Conservation (phyloP, 2,888 invertebrate species). For the Pyrgus malvae region DNA sequence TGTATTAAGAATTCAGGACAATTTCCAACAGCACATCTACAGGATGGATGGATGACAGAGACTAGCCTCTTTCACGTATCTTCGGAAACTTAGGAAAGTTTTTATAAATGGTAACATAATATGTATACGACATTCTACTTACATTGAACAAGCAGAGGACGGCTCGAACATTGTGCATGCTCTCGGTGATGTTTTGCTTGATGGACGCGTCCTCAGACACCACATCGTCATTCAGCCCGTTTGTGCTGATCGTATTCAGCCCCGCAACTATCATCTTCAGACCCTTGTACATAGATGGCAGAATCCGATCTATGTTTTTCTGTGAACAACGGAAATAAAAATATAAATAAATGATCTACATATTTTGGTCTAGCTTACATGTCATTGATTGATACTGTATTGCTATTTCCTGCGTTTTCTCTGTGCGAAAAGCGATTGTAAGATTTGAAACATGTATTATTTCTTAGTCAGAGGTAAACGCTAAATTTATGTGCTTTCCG, state of each 20-base stretch:
- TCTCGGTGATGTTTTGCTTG: constrained; percentile 76
- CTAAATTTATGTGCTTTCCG: constrained; percentile 1
- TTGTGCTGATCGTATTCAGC: constrained; percentile 85
- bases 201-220: constrained; percentile 47
- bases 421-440: too few species aligned
- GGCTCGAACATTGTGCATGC: constrained; percentile 82
- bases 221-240: constrained; percentile 67
- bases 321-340: constrained; percentile 58
- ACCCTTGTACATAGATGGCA: constrained; percentile 84
- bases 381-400: too few species aligned
- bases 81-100: neutral
- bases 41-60: too few species aligned
- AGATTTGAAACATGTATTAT: neutral
- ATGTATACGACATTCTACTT: constrained; percentile 41
- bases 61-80: too few species aligned
- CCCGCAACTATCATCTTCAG: constrained; percentile 88
- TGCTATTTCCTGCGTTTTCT: too few species aligned
- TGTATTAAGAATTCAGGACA: too few species aligned
- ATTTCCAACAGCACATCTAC: too few species aligned
- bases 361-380: neutral
- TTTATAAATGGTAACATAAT: neutral
- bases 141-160: constrained; percentile 87
- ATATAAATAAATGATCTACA: too few species aligned
- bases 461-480: neutral
- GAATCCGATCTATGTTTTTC: constrained; percentile 57